Base-by-base conservation (phyloP, 2,888 invertebrate genomes). In the Priocnemis perturbator region DNA sequence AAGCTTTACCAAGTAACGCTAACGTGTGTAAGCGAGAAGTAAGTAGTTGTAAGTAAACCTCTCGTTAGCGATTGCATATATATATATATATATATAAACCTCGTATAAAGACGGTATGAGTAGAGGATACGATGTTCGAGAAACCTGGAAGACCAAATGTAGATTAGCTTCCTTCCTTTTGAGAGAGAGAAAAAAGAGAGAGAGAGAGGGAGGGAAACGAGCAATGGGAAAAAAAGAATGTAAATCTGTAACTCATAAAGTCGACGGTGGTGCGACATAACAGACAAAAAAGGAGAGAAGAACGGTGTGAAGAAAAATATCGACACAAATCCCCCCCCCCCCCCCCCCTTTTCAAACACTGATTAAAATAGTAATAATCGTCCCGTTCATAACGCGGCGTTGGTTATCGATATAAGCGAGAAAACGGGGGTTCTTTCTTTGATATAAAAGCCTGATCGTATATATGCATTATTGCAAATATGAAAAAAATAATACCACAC, bases 1-100 rank as follows among this genome's bases (percentile, higher is more conserved):
- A 77, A 78, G 71, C 66, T 64, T 72, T 75, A 73, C 67, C 60
- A 62, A 69, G 60, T 77, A 76, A 52, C 60, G 71, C 72, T 67
- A 57, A 75, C 71, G 63, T 37, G 37, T 11, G 37, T 64, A 60
- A 67, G 69, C 63, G 71, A 72, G 66, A 78, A 71, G 73, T 80
- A 76, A 67, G 78, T 80, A 79, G 74, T 71, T 79, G 79, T 79
- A 79, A 79, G 80, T 79, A 79, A 79, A 73, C 37, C 47, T 75
- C 60, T 60, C 48, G 56, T 64, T 64, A 64, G 58, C 26, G 50
- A 59, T 60, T 64, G 50, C 48, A 50, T 59, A 64, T 44, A 67
- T 58, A 72, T 48, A 72, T 37, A 50, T 59, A 64, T 44, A 67
- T 58, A 72, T 48, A 72, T 37, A 60, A 69, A 65, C 37, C 64